phyloP scores from a whole-genome alignment of 2,888 invertebrate genomes.

The Drosophila lacicola region DNA sequence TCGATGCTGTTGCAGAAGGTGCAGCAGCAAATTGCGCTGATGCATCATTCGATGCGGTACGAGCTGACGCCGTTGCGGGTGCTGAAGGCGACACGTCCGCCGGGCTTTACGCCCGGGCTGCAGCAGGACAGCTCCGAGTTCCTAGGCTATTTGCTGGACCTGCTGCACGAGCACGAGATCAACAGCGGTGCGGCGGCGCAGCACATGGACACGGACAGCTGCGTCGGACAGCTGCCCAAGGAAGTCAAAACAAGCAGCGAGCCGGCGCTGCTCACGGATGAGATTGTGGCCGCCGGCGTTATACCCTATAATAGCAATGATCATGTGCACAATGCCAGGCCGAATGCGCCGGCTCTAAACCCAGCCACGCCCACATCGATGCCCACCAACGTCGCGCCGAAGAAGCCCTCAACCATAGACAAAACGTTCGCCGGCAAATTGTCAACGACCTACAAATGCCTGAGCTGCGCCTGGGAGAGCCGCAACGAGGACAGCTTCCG shows the following conservation, averaged over 20 bases:
- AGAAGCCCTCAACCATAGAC: conserved; percentile 85
- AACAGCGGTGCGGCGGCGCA: conserved; percentile 36
- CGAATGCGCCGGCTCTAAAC: conserved; percentile 19
- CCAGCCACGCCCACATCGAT: conserved; percentile 41
- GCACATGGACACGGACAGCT: conserved; percentile 21
- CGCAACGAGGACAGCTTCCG: conserved; percentile 92
- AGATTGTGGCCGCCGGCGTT: conserved; percentile 55
- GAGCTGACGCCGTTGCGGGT: conserved; percentile 91
- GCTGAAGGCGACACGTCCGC: conserved; percentile 89
- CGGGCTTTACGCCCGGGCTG: conserved; percentile 90
- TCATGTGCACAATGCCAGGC: conserved; percentile 27
- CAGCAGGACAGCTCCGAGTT: conserved; percentile 97
- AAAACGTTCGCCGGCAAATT: conserved; percentile 92
- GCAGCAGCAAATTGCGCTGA: conserved; percentile 90
- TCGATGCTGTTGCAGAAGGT: conserved; percentile 88
- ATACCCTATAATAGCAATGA: conserved; percentile 67
- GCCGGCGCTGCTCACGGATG: conserved; percentile 36
- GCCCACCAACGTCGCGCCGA: conserved; percentile 42
- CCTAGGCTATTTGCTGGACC: conserved; percentile 87
- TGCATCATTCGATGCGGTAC: conserved; percentile 89
- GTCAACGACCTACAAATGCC: conserved; percentile 90
- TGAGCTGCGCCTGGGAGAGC: conserved; percentile 90
- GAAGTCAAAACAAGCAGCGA: conserved; percentile 15
- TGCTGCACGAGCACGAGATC: conserved; percentile 90
- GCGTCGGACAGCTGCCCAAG: conserved; percentile 10